phyloP scores from a whole-genome alignment of 1,140 invertebrate species.

The Cotesia typhae region DNA sequence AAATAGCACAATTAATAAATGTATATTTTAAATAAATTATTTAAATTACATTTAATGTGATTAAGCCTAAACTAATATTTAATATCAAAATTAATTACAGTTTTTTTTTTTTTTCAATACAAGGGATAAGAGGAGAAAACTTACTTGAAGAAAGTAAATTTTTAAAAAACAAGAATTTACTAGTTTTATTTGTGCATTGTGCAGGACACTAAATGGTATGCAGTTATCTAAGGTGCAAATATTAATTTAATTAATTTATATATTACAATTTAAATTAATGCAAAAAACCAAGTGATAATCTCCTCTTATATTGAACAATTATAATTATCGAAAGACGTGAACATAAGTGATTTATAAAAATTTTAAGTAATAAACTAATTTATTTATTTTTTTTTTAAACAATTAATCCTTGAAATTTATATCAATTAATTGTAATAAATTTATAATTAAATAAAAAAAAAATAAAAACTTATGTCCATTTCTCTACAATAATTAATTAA shows the following conservation, averaged over 20 bases:
- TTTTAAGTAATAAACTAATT: neutral
- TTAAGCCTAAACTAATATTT: slow-evolving; percentile 4
- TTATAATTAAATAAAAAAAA: too few relatives aligned
- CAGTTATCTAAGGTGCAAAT: neutral
- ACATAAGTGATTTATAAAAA: neutral
- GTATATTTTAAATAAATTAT: slow-evolving; percentile 17
- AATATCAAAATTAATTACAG: slow-evolving; percentile 15
- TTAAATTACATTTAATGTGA: slow-evolving; percentile 11
- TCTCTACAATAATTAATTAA: neutral
- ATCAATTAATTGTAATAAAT: too few relatives aligned
- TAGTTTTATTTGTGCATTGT: slow-evolving; percentile 1
- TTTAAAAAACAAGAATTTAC: neutral
- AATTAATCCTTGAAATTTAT: neutral
- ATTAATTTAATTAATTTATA: neutral
- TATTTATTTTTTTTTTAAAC: neutral
- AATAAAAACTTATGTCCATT: neutral
- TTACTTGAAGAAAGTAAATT: neutral
- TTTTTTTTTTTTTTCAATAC: neutral
- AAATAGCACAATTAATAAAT: slow-evolving; percentile 34
- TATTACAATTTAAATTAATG: neutral
- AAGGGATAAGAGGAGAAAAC: slow-evolving; percentile 29
- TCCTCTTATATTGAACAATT: slow-evolving; percentile 14
- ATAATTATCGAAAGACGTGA: neutral
- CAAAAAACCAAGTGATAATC: slow-evolving; percentile 3
- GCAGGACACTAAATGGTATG: neutral